These are phyloP conservation scores for Archaeoteleia sp. DNA, from an alignment of 2,888 invertebrate species.

Conservation along the genomic window DNA sequence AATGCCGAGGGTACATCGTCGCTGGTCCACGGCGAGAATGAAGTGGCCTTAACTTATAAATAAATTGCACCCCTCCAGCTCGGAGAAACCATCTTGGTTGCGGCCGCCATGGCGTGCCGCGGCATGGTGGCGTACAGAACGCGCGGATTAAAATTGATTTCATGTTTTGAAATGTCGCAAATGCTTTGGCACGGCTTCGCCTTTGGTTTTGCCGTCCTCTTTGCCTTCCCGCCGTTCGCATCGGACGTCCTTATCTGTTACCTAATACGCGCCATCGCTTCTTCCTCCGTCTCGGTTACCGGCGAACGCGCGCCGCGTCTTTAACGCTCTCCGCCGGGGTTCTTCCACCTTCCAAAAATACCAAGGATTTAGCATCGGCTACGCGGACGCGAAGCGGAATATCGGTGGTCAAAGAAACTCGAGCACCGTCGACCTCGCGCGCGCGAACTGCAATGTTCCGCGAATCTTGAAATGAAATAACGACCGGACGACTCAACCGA, in stretches of 20 bases:
- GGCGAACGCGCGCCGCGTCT: conserved; percentile 13
- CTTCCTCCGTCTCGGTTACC: conserved; percentile 12
- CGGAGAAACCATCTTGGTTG: conserved; percentile 7
- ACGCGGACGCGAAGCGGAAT: conserved; percentile 5
- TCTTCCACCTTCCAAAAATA: conserved; percentile 65
- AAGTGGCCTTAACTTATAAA: conserved; percentile 65
- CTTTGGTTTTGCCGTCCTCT: conserved; percentile 16
- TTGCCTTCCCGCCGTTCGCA: conserved; percentile 17
- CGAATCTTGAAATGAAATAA: conserved; percentile 38
- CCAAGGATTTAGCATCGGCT: conserved; percentile 59
- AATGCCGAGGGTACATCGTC: conserved; percentile 20
- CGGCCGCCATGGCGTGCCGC: conserved; percentile 9
- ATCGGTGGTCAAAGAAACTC: conserved; percentile 22
- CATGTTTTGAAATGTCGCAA: conserved; percentile 69
- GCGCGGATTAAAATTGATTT: conserved; percentile 69
- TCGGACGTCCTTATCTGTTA: conserved; percentile 13
- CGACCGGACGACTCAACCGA: conserved; percentile 6
- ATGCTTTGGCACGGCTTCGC: conserved; percentile 59
- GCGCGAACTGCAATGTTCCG: conserved; percentile 12
- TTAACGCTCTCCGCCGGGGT: conserved; percentile 26
- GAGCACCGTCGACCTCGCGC: conserved; percentile 10
- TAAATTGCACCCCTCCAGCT: conserved; percentile 57
- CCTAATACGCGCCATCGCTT: conserved; percentile 18
- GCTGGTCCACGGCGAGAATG: conserved; percentile 39
- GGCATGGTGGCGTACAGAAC: conserved; percentile 6